These are phyloP conservation scores for Tachina fera DNA, from an alignment of 2,888 invertebrate genomes.

Conservation along the genomic window DNA sequence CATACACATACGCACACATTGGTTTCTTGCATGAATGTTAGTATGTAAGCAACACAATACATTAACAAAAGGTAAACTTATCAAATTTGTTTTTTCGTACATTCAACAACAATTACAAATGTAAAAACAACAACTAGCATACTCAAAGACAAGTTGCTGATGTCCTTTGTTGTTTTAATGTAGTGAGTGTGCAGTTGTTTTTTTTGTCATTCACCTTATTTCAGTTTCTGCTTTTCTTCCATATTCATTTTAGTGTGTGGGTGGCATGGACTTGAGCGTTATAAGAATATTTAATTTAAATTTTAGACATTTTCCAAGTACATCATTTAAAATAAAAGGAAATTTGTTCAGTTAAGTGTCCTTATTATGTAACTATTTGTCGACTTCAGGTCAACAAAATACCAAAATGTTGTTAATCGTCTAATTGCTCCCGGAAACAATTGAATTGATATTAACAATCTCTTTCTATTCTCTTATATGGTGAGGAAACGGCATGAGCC, in stretches of 20 bases:
- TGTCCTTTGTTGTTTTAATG: conserved; percentile 66
- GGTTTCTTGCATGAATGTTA: background rate
- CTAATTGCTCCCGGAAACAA: no score
- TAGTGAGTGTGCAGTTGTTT: conserved; percentile 6
- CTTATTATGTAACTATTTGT: no score
- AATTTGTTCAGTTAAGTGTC: no score
- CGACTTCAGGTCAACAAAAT: no score
- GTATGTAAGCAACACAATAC: conserved; percentile 11
- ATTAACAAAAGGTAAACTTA: conserved; percentile 63
- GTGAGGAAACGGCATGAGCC: no score
- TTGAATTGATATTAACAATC: no score
- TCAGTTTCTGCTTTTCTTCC: background rate
- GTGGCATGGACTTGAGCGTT: no score
- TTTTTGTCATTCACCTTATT: background rate
- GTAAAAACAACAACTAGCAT: conserved; percentile 16
- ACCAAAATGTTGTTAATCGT: no score
- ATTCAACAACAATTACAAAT: conserved; percentile 36
- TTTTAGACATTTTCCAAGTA: no score
- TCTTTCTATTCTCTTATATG: no score
- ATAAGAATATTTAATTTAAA: no score
- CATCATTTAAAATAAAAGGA: no score
- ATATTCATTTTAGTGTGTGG: background rate
- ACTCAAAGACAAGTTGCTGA: conserved; percentile 60
- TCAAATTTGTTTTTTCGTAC: conserved; percentile 48
- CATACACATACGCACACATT: conserved; percentile 2